Evolutionary conservation across 2,888 invertebrate genomes (phyloP).

Genomic region (Pseudococcus longispinus): DNA sequence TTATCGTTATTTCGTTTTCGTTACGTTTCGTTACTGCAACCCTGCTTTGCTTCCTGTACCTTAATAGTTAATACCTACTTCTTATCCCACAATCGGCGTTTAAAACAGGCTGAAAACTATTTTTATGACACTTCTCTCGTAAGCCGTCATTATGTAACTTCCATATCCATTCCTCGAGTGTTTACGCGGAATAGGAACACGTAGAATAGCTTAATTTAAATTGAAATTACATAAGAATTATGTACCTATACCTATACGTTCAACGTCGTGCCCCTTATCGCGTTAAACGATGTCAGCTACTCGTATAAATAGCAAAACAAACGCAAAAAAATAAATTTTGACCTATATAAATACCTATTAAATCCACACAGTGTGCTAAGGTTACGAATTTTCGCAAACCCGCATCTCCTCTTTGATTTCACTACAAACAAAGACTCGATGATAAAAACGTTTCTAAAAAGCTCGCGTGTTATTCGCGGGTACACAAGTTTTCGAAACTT

Average conservation of each 20-base stretch:
- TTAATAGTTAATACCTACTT: background rate
- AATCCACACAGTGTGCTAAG: background rate
- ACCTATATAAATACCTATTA: background rate
- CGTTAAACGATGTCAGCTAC: background rate
- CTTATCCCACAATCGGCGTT: background rate
- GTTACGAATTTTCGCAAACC: background rate
- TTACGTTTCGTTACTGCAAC: too few relatives aligned
- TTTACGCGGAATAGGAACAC: conserved; percentile 26
- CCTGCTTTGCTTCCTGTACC: too few relatives aligned
- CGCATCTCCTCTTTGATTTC: background rate
- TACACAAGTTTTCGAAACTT: background rate
- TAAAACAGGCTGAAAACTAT: background rate
- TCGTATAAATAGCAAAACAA: background rate
- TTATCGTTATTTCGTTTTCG: too few relatives aligned
- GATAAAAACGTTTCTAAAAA: background rate
- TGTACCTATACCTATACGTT: background rate
- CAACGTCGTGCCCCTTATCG: background rate
- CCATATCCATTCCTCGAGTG: conserved; percentile 14
- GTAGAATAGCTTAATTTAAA: conserved; percentile 21
- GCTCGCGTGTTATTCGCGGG: background rate
- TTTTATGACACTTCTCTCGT: background rate
- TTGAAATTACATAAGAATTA: conserved; percentile 23
- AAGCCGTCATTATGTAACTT: conserved; percentile 15
- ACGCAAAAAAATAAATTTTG: background rate
- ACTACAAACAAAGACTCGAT: background rate